Base-by-base conservation (phyloP, 2,888 invertebrate genomes). In the Galerucella pusilla region DNA sequence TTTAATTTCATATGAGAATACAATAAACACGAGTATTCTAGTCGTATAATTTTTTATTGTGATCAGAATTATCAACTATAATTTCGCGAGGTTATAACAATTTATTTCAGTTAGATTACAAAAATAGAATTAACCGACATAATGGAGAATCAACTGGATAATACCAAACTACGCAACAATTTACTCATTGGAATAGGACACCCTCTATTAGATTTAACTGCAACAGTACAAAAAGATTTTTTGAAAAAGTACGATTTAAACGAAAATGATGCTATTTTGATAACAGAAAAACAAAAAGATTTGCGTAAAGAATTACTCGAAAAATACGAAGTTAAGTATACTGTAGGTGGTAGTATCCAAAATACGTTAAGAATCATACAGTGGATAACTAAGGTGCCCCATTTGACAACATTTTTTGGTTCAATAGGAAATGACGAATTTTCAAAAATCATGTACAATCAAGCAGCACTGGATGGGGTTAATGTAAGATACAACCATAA, bases 121-220 rank as follows among this genome's bases (percentile, higher is more conserved):
- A 20, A 57, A 16, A 57, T 20, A 9, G 9, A 57, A 57, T 57
- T 57, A 16, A 5, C 16, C 9, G 10, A 57, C 20, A 57, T 20
- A 57, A 57, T 57, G 57, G 57, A 57, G 57, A 57, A 57, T 57
- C 57, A 57, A 57, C 10, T 7, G 57, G 16, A 20, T 57, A 9
- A 57, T 16, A 57, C 16, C 9, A 61, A 46, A 42, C 25, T 72
- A 60, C 35, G 49, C 85, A 92, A 94, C 88, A 95, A 96, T 70
- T 84, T 92, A 68, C 88, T 99, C n/a, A 88, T 99, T 77, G 98
- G 98, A 35, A 93, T 98, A 88, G 98, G 99, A 69, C 99, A 99
- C 89, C 99, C 99, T 9, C 89, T 99, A 73, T 88, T 99, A 83
- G 99, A 99, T 85, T 97, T 99, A 78, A 96, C 96, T 2, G 96